Conservation (phyloP, 35 echinoderm and acorn worm genomes). For the Anneissia japonica region DNA sequence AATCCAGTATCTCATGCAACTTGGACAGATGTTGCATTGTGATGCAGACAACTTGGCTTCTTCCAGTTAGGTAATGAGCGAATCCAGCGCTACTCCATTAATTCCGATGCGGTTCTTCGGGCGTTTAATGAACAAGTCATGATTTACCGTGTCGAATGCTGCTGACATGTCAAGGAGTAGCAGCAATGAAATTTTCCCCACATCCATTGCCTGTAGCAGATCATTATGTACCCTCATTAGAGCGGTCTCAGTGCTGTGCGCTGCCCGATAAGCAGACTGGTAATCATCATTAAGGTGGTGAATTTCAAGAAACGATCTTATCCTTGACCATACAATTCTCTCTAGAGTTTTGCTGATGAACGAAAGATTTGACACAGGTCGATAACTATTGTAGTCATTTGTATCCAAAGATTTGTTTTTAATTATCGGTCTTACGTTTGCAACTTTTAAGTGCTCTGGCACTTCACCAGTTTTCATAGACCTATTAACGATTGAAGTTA, state of each 20-base stretch:
- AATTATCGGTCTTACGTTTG: not conserved
- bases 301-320: not conserved
- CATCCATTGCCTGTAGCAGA: not conserved
- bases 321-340: not conserved
- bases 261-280: constrained; percentile 15
- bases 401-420: not conserved
- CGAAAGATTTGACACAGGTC: constrained; percentile 6
- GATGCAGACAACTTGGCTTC: too few species aligned
- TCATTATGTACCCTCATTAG: not conserved
- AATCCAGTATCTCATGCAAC: too few species aligned
- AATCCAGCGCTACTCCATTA: too few species aligned
- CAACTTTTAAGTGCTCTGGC: not conserved
- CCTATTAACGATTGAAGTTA: not conserved
- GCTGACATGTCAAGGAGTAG: not conserved
- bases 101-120: too few species aligned
- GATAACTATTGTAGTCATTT: constrained; percentile 6
- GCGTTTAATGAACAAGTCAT: not conserved
- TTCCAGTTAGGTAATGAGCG: too few species aligned
- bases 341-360: not conserved
- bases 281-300: not conserved
- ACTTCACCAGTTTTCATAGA: not conserved
- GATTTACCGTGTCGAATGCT: constrained; percentile 3
- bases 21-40: too few species aligned
- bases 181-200: not conserved
- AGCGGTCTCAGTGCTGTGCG: constrained; percentile 10